Evolutionary conservation across 2,888 invertebrate species (phyloP), one percentile per base, ranked within the genome.

Genomic region (Ennomos quercinarius): DNA sequence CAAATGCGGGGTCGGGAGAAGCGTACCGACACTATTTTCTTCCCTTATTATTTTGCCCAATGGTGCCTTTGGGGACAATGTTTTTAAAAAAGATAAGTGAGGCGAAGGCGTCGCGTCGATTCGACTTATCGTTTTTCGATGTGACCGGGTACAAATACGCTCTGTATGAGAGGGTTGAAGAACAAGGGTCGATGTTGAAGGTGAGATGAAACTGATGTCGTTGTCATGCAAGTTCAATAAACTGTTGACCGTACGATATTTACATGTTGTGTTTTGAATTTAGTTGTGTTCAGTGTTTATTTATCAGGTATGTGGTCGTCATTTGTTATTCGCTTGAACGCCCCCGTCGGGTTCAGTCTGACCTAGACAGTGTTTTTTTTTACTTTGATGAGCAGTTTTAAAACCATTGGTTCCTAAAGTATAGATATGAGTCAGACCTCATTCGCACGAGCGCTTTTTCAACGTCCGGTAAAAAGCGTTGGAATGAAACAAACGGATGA

Each of bases 11-110:
- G 79, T 77, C 75, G 77, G 71, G 69, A 70, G 67, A 72, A 27
- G 70, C 72, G 78, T 76, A 72, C 73, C 74, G 73, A 68, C 77
- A 76, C 82, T 83, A 80, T 86, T 83, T 81, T 73, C 78, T 78
- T 83, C 75, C 74, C 78, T 81, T 78, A 77, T 76, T 79, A 78
- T 78, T 73, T 64, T 74, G 73, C 75, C 75, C 73, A 70, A 83
- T 70, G 76, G 77, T 77, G 80, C 87, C 86, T 83, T 61, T 65
- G 89, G 89, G 89, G 79, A 79, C 80, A 78, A 87, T 89, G 81
- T 84, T 86, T 87, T 86, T 84, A 82, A 80, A 76, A 82, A 84
- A 81, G 81, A 84, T 86, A 86, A 83, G 76, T 73, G 70, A 74
- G 74, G 73, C 68, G 67, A 72, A 71, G 75, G 73, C 73, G 73